These are phyloP conservation scores for Oppia nitens DNA, from an alignment of 1,140 invertebrate genomes.

Conservation along the genomic window DNA sequence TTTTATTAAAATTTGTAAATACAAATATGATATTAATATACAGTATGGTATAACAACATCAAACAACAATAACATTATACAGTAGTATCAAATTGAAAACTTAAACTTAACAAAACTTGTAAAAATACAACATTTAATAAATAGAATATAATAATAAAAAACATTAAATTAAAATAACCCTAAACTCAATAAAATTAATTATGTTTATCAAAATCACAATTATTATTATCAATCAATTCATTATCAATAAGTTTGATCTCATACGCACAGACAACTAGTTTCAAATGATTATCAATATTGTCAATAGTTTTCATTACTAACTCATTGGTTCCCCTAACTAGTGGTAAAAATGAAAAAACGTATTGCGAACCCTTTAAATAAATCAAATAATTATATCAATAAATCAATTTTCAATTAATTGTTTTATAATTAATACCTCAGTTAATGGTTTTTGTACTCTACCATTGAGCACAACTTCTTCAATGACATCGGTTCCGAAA, in stretches of 20 bases:
- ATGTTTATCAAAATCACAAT: too few species aligned
- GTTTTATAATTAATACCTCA: background rate
- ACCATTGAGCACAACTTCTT: background rate
- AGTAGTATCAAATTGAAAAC: too few species aligned
- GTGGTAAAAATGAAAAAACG: background rate
- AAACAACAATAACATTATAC: too few species aligned
- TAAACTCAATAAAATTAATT: too few species aligned
- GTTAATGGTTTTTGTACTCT: background rate
- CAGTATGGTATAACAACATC: too few species aligned
- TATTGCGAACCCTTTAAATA: background rate
- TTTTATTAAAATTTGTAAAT: too few species aligned
- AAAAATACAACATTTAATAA: too few species aligned
- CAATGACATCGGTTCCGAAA: background rate
- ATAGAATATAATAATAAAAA: too few species aligned
- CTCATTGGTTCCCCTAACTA: background rate
- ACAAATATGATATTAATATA: too few species aligned
- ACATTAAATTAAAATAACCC: too few species aligned
- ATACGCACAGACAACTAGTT: background rate
- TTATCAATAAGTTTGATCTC: background rate
- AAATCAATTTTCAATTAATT: background rate
- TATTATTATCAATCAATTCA: too few species aligned
- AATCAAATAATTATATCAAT: background rate
- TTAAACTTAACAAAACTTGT: too few species aligned
- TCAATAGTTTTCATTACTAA: background rate
- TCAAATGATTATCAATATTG: background rate